Evolutionary conservation across 2,888 invertebrate genomes (phyloP), one percentile per base, ranked within the genome.

Genomic region (Phortica okadai): DNA sequence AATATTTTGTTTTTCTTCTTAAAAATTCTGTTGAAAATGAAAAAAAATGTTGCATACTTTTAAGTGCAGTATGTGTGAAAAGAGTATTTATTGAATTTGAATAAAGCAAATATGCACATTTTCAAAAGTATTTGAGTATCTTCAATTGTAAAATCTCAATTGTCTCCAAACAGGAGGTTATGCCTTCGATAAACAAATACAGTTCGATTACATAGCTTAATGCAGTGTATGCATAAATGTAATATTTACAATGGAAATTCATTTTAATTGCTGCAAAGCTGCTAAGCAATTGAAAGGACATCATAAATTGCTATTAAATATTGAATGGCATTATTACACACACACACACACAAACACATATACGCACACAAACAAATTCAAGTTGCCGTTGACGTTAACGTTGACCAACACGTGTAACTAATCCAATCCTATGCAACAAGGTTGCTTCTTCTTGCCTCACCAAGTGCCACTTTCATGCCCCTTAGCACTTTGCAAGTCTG

Each of bases 281-380:
- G 76, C 80, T 74, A 59, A 70, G 62, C 59, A 67, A 16, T 16
- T 45, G 59, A 8, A 74, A 14, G 72, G 45, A 74, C 86, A 86
- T 79, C 84, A 87, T 87, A 86, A 85, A 86, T 87, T 85, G 88
- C 82, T 79, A 86, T 85, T 87, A 87, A 85, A 85, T 85, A 85
- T 84, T 84, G 88, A 86, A 83, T 79, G 74, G 59, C n/a, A 59
- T 33, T 33, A 33, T 33, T 33, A 33, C 4, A 33, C 33, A 33
- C 33, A 1, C 33, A 5, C 33, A 33, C 33, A 33, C 33, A 33
- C 33, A 33, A 0, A 5, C 33, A 1, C 1, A 33, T 33, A 33
- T 5, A 33, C 33, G 33, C 33, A 33, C 4, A 33, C 33, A 33
- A 33, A 54, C 54, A 54, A 14, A 4, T n/a, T 54, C 54, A 33